These are phyloP conservation scores for Pandemis heparana DNA, from an alignment of 2,888 invertebrate genomes.

Conservation along the genomic window DNA sequence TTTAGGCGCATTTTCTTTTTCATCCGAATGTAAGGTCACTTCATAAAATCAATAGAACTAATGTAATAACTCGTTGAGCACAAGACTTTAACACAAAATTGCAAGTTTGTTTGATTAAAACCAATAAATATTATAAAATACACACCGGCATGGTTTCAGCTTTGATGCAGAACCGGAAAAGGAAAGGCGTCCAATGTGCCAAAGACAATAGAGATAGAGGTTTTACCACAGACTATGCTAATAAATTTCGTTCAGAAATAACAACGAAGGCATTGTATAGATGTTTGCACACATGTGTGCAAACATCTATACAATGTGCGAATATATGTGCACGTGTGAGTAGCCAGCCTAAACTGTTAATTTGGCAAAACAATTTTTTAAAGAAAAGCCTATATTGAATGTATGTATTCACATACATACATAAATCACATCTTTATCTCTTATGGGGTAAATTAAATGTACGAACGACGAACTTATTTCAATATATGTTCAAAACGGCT, in stretches of 20 bases:
- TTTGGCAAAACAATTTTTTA: too few species aligned
- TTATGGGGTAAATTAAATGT: too few species aligned
- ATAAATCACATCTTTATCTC: too few species aligned
- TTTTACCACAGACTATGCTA: conserved; percentile 46
- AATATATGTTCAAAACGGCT: too few species aligned
- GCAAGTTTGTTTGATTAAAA: conserved; percentile 59
- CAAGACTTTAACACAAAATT: conserved; percentile 56
- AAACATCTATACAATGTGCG: too few species aligned
- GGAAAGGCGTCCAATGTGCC: conserved; percentile 72
- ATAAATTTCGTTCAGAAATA: conserved; percentile 36
- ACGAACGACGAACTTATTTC: too few species aligned
- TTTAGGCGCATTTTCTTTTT: conserved; percentile 53
- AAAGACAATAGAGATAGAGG: conserved; percentile 58
- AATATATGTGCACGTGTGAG: too few species aligned
- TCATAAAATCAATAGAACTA: conserved; percentile 48
- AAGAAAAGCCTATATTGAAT: too few species aligned
- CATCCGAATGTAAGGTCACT: conserved; percentile 44
- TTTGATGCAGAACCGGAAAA: conserved; percentile 86
- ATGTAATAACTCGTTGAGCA: conserved; percentile 52
- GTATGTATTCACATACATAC: too few species aligned
- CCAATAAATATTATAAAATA: conserved; percentile 70
- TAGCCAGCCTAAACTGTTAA: too few species aligned
- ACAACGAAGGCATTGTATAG: too few species aligned
- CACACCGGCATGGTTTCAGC: conserved; percentile 86
- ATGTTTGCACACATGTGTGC: too few species aligned